Conservation (phyloP, 2,888 invertebrate species). For the Baccha elongata region DNA sequence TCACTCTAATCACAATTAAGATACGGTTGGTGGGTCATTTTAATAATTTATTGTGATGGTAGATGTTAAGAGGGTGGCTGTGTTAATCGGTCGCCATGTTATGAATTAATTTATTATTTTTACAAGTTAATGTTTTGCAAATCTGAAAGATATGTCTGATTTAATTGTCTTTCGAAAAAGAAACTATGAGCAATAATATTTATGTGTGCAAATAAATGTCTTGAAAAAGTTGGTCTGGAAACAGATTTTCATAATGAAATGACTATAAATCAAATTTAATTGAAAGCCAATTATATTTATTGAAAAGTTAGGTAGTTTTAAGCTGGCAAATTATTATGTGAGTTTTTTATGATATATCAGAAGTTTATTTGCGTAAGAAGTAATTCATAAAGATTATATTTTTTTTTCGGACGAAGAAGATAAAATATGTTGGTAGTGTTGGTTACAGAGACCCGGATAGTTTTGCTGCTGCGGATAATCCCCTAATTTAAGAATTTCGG, state of each 20-base stretch:
- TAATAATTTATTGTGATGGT: not conserved
- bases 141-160: constrained; percentile 11
- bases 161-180: not conserved
- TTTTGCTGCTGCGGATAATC: no score
- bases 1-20: constrained; percentile 18
- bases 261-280: constrained; percentile 63
- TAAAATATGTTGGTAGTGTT: no score
- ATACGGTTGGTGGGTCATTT: not conserved
- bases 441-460: no score
- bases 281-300: constrained; percentile 52
- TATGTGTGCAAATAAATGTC: not conserved
- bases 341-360: not conserved
- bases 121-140: constrained; percentile 1
- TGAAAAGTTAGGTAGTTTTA: constrained; percentile 35
- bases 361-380: not conserved
- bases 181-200: not conserved
- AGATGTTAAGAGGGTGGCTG: not conserved
- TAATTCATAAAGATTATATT: constrained; percentile 23
- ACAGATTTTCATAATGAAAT: not conserved
- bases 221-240: not conserved
- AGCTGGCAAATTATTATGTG: constrained; percentile 11
- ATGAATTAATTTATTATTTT: constrained; percentile 13
- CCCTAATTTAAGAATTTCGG: no score
- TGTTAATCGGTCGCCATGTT: constrained; percentile 13
- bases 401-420: no score